Evolutionary conservation across 2,888 invertebrate species (phyloP).

Genomic region (Helicoverpa assulta): DNA sequence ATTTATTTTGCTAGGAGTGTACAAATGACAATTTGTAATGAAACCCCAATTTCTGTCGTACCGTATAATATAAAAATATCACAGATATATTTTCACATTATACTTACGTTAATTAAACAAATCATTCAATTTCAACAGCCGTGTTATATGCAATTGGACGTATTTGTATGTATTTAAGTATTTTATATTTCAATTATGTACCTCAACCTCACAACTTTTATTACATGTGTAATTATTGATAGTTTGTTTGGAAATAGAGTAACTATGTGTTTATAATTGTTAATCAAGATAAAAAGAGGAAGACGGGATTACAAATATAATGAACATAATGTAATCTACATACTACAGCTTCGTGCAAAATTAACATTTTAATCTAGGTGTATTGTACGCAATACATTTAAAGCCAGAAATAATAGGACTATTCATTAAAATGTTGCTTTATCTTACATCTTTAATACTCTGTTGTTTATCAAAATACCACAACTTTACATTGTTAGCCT

Average conservation of each 20-base stretch:
- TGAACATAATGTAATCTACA: no score
- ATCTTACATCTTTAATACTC: neutral
- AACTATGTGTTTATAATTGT: no score
- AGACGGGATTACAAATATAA: neutral
- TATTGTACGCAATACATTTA: neutral
- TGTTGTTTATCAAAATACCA: no score
- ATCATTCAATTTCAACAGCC: constrained; percentile 16
- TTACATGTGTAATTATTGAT: no score
- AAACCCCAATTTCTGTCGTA: constrained; percentile 52
- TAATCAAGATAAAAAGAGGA: constrained; percentile 2
- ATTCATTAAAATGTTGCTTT: neutral
- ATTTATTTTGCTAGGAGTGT: no score
- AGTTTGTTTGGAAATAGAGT: neutral
- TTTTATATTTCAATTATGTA: neutral
- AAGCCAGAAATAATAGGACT: neutral
- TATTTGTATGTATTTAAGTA: constrained; percentile 18
- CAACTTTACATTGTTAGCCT: no score
- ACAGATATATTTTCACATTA: constrained; percentile 77
- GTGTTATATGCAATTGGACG: constrained; percentile 34
- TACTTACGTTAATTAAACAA: constrained; percentile 57
- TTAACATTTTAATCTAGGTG: no score
- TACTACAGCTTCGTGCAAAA: neutral
- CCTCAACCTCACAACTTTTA: neutral
- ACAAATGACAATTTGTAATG: constrained; percentile 12
- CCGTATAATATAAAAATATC: constrained; percentile 82